A percentile compares a stretch with the other conserved stretches of the same genome.
These are phyloP conservation scores for Erythrocercus mccallii DNA, from an alignment of 2,113 vertebrate species.

Conservation along the genomic window DNA sequence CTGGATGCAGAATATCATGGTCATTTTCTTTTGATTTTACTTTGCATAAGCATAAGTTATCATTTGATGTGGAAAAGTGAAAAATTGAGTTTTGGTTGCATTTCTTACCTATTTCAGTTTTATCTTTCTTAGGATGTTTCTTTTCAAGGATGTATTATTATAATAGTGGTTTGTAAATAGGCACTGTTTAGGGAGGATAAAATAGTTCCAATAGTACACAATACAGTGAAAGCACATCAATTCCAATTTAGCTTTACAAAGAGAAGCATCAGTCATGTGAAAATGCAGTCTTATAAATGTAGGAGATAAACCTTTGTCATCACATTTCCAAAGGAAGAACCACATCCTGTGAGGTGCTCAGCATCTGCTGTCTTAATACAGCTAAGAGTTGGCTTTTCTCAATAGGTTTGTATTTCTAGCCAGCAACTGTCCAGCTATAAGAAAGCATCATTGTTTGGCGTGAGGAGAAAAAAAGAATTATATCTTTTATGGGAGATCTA, in stretches of 20 bases:
- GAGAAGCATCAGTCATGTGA: neutral
- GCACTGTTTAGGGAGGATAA: neutral
- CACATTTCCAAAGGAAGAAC: neutral
- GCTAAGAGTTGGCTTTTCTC: neutral
- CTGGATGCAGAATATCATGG: neutral
- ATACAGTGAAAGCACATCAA: neutral
- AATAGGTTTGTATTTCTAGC: slow-evolving; percentile 28
- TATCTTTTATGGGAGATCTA: slow-evolving; percentile 60
- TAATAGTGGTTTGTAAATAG: neutral
- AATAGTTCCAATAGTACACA: neutral
- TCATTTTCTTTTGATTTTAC: neutral
- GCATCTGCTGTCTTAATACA: slow-evolving; percentile 36
- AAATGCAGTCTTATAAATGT: neutral
- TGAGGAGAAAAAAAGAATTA: slow-evolving; percentile 41
- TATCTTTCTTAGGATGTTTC: neutral
- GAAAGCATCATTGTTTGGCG: slow-evolving; percentile 20
- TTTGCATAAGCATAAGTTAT: neutral
- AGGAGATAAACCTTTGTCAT: neutral
- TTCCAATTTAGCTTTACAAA: neutral
- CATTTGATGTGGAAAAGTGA: neutral
- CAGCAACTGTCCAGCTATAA: slow-evolving; percentile 34
- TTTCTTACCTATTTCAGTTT: neutral
- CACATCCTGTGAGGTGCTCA: slow-evolving; percentile 27
- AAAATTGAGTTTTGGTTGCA: neutral
- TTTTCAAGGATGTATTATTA: neutral